Conservation (phyloP, 2,113 vertebrate genomes). For the Globicephala melas region DNA sequence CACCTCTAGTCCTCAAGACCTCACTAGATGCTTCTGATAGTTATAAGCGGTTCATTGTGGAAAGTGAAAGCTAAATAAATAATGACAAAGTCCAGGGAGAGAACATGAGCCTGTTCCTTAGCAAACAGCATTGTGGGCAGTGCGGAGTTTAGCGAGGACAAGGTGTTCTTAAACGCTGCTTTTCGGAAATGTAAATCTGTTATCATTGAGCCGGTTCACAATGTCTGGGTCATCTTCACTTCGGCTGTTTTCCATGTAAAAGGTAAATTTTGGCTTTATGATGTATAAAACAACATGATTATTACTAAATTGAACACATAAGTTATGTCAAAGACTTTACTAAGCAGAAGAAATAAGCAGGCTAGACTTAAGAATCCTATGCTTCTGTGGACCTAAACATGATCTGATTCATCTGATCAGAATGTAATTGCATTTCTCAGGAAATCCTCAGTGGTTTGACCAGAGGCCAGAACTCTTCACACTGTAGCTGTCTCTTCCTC, state of each 20-base stretch:
- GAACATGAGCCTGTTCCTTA: slow-evolving; percentile 36
- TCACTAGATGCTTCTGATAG: background rate
- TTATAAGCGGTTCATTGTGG: slow-evolving; percentile 10
- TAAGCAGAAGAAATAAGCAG: background rate
- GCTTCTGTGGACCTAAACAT: background rate
- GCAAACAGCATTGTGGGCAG: background rate
- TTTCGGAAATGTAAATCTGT: background rate
- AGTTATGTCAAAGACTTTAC: background rate
- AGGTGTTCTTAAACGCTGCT: background rate
- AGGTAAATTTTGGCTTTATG: slow-evolving; percentile 8
- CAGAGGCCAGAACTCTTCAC: background rate
- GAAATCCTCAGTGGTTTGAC: slow-evolving; percentile 60
- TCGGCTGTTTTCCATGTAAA: slow-evolving; percentile 19
- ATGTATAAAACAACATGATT: background rate
- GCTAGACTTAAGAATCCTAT: background rate
- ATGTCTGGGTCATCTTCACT: background rate
- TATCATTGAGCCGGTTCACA: background rate
- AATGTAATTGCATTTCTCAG: slow-evolving; percentile 47
- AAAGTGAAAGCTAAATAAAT: slow-evolving; percentile 50
- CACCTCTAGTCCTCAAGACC: slow-evolving; percentile 3
- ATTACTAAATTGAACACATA: slow-evolving; percentile 34
- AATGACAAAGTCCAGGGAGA: slow-evolving; percentile 26
- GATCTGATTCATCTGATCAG: background rate
- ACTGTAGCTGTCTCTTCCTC: background rate
- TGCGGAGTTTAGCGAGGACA: background rate